A percentile compares a stretch with the other conserved stretches of the same genome.
Conservation (phyloP, 2,888 invertebrate species). For the Prenolepis imparis region DNA sequence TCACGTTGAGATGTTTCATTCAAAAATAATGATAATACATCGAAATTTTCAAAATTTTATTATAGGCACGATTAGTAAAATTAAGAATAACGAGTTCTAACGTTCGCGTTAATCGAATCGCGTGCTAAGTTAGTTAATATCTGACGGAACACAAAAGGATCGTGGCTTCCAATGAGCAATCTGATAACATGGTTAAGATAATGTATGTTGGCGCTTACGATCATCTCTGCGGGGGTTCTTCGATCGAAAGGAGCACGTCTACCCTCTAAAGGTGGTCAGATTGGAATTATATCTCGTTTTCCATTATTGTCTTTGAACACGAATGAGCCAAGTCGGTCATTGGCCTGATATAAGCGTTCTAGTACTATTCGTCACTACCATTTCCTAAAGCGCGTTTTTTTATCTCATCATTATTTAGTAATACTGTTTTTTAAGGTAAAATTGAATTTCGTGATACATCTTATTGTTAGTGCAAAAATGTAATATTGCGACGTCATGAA, state of each 20-base stretch:
- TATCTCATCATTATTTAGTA: not conserved
- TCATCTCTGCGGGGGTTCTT: constrained; percentile 22
- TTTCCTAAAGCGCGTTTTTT: not conserved
- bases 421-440: not conserved
- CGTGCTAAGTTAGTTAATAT: constrained; percentile 57
- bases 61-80: not conserved
- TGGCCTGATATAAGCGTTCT: constrained; percentile 30
- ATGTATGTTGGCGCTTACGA: constrained; percentile 3
- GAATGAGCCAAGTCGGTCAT: constrained; percentile 28
- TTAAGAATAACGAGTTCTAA: not conserved
- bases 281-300: constrained; percentile 35
- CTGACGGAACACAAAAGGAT: constrained; percentile 41
- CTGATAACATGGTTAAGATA: constrained; percentile 37
- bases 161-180: constrained; percentile 65
- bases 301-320: constrained; percentile 41
- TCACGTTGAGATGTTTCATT: not conserved
- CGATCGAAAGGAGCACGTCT: constrained; percentile 38
- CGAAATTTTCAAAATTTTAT: not conserved
- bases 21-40: not conserved
- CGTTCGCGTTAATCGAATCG: constrained; percentile 43
- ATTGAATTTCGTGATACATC: not conserved
- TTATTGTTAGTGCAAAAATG: not conserved
- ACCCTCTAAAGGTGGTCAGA: constrained; percentile 9
- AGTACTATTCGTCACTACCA: not conserved
- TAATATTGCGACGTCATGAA: not conserved